Evolutionary conservation across 2,113 vertebrate genomes (phyloP), one percentile per base, ranked within the genome.

Genomic region (Myotis yumanensis): DNA sequence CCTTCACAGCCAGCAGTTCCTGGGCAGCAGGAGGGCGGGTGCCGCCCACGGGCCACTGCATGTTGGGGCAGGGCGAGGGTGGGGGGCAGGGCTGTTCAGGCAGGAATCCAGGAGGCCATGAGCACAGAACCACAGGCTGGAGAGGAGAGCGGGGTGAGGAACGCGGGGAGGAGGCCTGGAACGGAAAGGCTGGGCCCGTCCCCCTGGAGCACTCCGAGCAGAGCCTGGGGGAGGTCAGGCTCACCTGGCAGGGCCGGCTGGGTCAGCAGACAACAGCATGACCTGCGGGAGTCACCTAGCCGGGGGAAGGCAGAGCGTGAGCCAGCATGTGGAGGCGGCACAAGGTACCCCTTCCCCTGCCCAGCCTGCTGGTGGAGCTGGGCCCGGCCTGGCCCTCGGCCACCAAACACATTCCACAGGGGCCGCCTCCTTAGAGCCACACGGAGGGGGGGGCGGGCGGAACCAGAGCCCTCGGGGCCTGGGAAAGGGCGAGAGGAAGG

Each of bases 401-500:
- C 97, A 97, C 95, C 91, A 87, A 89, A 95, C 97, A 95, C 96
- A 97, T 97, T 97, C 97, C 97, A 96, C 86, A 94, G 79, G 92
- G 97, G 92, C 96, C 77, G 96, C 94, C 96, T 96, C 97, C 95
- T 95, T 73, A 0, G 95, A 95, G 94, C 93, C 91, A 93, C 88
- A 95, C 28, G 91, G 88, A 86, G 91, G 72, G 92, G 91, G 72
- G 94, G 89, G 93, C 91, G 66, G 30, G 75, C 4, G 11, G 93
- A 95, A 75, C 89, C 93, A 92, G 97, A 94, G 93, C 93, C 69
- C 64, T 18, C 46, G 6, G 97, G 80, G 94, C 97, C 97, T 97
- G 96, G 96, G 97, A 97, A 96, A 97, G 96, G 97, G 96, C 96
- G 96, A 86, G 40, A 80, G n/a, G 77, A 95, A 90, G 89, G 32